phyloP scores from a whole-genome alignment of 1,140 invertebrate genomes.

The Ylistrum balloti region DNA sequence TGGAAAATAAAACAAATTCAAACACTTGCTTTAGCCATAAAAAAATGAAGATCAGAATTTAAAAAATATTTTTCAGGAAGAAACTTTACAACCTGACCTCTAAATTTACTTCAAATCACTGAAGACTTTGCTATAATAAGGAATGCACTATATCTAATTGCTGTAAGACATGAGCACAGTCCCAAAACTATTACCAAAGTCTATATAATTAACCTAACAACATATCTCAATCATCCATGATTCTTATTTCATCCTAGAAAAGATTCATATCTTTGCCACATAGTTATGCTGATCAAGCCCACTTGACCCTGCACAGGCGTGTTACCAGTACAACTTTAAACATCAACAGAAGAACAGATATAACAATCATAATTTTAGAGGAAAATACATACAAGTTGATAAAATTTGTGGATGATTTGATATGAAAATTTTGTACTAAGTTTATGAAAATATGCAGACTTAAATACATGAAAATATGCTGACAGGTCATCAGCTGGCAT shows the following conservation, averaged over 20 bases:
- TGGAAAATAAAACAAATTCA: too few relatives aligned
- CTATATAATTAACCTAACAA: too few relatives aligned
- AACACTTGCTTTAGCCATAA: too few relatives aligned
- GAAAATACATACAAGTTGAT: not conserved
- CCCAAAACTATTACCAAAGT: too few relatives aligned
- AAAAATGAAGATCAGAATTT: too few relatives aligned
- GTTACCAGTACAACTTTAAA: not conserved
- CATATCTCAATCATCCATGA: not conserved
- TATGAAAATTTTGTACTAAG: not conserved
- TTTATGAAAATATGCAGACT: not conserved
- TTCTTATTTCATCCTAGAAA: too few relatives aligned
- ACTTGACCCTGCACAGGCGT: not conserved
- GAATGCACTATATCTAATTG: not conserved
- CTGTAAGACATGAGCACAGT: not conserved
- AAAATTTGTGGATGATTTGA: not conserved
- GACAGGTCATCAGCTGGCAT: not conserved
- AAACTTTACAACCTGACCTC: too few relatives aligned
- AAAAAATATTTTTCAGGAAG: too few relatives aligned
- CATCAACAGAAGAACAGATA: not conserved
- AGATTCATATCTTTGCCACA: too few relatives aligned
- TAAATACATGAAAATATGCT: not conserved
- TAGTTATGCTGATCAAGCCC: too few relatives aligned
- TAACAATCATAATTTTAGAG: not conserved
- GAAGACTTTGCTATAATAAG: too few relatives aligned
- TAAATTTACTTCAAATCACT: too few relatives aligned